Evolutionary conservation across 2,113 vertebrate genomes (phyloP), one percentile per base, ranked within the genome.

Genomic region (Pionites leucogaster): DNA sequence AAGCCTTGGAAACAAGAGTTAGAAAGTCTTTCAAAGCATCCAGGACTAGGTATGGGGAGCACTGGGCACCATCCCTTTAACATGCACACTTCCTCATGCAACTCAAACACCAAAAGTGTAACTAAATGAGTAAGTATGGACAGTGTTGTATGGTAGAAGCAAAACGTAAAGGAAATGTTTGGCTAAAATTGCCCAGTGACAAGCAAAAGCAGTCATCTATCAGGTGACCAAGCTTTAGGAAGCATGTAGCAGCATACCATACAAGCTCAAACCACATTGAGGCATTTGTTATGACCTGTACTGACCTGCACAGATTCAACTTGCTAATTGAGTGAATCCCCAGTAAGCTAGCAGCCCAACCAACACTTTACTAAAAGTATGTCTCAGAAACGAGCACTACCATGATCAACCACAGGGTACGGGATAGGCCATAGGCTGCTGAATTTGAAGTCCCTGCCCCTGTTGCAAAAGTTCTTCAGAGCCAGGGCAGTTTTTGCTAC

Each of bases 81-180:
- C 17, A 7, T 2, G 1, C 3, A 2, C 7, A 9, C 31, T 49
- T 62, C 16, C 27, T 78, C 44, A 14, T 2, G 22, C 19, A 11
- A 11, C 50, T 75, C 2, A 46, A 64, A 76, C n/a, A 29, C 25
- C 24, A 17, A 9, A 19, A 55, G 24, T 2, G 18, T 50, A 86
- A 44, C 42, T 63, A 13, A 49, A 31, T 13, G 4, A 46, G 14
- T 3, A 25, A 3, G 4, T 53, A 24, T 23, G 5, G n/a, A 78
- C n/a, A 55, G 25, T 7, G 13, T 31, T 16, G 18, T 22, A 29
- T 0, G 1, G 17, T 1, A 75, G 63, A 77, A 83, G 17, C 74
- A 78, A 19, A 85, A 79, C 9, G 6, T 23, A 78, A 70, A 59
- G 31, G 19, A 81, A 74, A 44, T 1, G 9, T 62, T 60, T 75